Evolutionary conservation across 2,888 invertebrate species (phyloP), one percentile per base, ranked within the genome.

Genomic region (Luperina testacea): DNA sequence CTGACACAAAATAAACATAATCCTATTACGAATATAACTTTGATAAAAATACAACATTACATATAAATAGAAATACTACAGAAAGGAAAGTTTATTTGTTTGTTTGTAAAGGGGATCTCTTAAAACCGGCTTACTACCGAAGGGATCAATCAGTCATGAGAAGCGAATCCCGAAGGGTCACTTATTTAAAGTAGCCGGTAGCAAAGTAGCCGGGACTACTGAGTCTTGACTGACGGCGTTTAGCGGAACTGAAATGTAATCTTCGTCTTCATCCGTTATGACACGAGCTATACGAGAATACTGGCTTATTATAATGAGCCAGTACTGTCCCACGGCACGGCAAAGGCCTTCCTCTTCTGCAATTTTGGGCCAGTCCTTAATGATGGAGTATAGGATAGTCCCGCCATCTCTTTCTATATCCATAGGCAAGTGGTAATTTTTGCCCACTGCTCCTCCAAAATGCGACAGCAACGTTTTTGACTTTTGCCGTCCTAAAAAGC

Each of bases 91-190:
- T 86, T 86, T 85, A 73, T 82, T 75, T 85, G 78, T 82, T 82
- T 81, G 69, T 79, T 74, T 80, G 83, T 74, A 45, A 69, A 74
- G 71, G 59, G 74, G 68, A 83, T 72, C 83, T 82, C 87, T 68
- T 86, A 80, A 85, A 85, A 85, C 84, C 87, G 87, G 87, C 74
- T 85, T 80, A 77, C 84, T 86, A 69, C 77, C 74, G 80, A 70
- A 80, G 85, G 87, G 85, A 80, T 85, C 87, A 86, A 72, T 84
- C 84, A 84, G 80, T 84, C 86, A 86, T 80, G 77, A 80, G 84
- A 86, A 82, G 57, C 38, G 64, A 83, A 77, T 75, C 80, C 80
- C 85, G 45, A 51, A 59, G 84, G 87, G 78, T 72, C 84, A 82
- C 74, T 75, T 53, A 59, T 78, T 68, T 69, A 80, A 79, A 81